Evolutionary conservation across 2,113 vertebrate genomes (phyloP), one percentile per base, ranked within the genome.

Genomic region (Pseudopodoces humilis): DNA sequence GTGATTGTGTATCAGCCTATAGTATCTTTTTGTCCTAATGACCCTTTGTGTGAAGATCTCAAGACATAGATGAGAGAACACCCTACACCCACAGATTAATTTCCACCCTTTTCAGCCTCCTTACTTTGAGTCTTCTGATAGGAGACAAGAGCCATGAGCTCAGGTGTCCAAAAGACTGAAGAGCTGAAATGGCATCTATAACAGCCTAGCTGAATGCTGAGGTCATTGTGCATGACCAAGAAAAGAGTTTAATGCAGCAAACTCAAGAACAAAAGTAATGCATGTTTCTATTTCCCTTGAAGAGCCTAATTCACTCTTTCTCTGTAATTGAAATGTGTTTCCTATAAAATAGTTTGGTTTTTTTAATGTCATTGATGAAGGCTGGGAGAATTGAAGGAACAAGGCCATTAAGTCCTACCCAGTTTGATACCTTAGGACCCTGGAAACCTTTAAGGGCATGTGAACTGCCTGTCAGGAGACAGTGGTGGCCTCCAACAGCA

Each of bases 341-440:
- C 43, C 21, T 68, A 35, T 37, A 81, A 90, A 86, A 30, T 28
- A 4, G 22, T 19, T 19, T 30, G 6, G 28, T 68, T 13, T 53
- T 46, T 58, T 31, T 27, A 2, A 6, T 59, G 12, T 56, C 18
- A 6, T 90, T 2, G 1, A 0, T 50, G 53, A 79, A 84, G 39
- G 3, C 23, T 1, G 4, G 27, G 27, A 92, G 39, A 79, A 56
- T 8, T 39, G 53, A 68, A 79, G 65, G 16, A 72, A 5, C 5
- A 58, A 59, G 9, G 8, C 12, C 2, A 0, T 11, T 52, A 24
- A 8, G 7, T 35, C 58, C 71, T 87, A 68, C 4, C 27, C 7
- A 53, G 21, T 30, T 13, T 63, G 33, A 44, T 52, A 52, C 19
- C 65, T 87, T 22, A 60, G 31, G 33, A 8, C 24, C 60, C 33